phyloP scores from a whole-genome alignment of 2,888 invertebrate genomes.

The Gibbula magus region DNA sequence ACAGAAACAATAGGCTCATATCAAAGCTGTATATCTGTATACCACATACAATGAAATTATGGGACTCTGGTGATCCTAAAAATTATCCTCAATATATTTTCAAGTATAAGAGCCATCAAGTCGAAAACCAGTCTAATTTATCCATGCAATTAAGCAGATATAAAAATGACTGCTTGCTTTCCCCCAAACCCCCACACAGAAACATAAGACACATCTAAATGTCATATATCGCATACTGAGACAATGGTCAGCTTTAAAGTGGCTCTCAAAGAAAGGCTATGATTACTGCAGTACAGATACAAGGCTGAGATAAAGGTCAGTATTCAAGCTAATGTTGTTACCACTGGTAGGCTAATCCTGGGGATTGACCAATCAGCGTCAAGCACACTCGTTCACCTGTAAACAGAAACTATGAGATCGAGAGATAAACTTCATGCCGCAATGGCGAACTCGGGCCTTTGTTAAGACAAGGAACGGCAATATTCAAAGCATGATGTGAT shows the following conservation, averaged over 20 bases:
- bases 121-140: too few species aligned
- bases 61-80: too few species aligned
- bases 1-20: too few species aligned
- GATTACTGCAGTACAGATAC: constrained; percentile 1
- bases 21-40: too few species aligned
- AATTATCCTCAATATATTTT: too few species aligned
- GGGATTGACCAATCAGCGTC: constrained; percentile 5
- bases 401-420: constrained; percentile 1
- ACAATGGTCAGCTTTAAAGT: background rate
- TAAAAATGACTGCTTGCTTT: too few species aligned
- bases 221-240: background rate
- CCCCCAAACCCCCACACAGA: background rate
- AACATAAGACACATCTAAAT: background rate
- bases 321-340: background rate
- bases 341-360: background rate
- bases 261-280: background rate
- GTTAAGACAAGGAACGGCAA: background rate
- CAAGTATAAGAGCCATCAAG: too few species aligned
- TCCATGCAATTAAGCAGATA: too few species aligned
- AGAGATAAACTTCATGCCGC: background rate
- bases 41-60: too few species aligned
- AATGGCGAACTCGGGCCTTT: background rate
- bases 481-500: background rate
- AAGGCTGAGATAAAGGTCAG: background rate
- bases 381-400: constrained; percentile 8